Evolutionary conservation across 2,888 invertebrate species (phyloP), one percentile per base, ranked within the genome.

Genomic region (Eupithecia exiguata): DNA sequence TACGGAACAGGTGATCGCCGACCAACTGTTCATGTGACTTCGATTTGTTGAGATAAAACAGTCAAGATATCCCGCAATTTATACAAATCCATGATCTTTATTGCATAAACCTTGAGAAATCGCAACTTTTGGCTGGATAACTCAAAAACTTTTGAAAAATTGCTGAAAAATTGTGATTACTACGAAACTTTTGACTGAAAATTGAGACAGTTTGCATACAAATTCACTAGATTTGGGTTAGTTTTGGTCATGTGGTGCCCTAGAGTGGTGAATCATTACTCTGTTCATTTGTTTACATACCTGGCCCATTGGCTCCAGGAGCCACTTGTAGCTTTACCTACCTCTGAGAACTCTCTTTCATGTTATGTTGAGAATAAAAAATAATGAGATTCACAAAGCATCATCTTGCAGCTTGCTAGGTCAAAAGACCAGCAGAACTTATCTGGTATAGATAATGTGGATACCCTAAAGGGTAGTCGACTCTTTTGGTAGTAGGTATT

Each of bases 21-120:
- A 78, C 74, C 88, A 87, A 84, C 79, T 89, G 89, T 83, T 88
- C 88, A 86, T 84, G 85, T 87, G 86, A 88, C 85, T 79, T 16
- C 7, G 16, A 69, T 80, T 84, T 82, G 65, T 75, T 84, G 72
- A 81, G 77, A 53, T 77, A 84, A 84, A 84, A 62, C 53, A 18
- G 7, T 18, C 3, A 65, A 25, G 9, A 62, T 43, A 58, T 53
- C 1, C 2, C 16, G 46, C 5, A 36, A 10, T 46, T 65, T 62
- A 0, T 16, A 36, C 21, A 1, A 35, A 35, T 35, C 5, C 43
- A 35, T 72, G 18, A 12, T 14, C 12, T 16, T 43, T 9, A 58
- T 18, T 68, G 71, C 18, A 65, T 74, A 74, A 14, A 21, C 58
- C 21, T 38, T 1, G 7, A 5, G 12, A 38, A 38, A 58, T 58